A percentile compares a stretch with the other conserved stretches of the same genome.
Conservation (phyloP, 2,113 vertebrate genomes). For the Copsychus sechellarum region DNA sequence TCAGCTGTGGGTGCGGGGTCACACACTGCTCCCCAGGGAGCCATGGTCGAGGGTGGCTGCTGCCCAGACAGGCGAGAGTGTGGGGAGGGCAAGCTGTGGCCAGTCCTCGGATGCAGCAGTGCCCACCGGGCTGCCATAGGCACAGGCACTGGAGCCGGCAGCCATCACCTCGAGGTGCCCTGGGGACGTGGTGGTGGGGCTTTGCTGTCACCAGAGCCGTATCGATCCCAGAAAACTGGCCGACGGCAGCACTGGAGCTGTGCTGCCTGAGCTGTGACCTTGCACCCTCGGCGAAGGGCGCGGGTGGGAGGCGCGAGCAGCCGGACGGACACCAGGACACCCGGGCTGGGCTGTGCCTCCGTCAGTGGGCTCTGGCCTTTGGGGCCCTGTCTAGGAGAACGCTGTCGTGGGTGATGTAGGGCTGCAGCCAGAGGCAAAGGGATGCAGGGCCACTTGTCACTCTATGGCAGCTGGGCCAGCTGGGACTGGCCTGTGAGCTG, state of each 20-base stretch:
- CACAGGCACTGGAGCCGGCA: neutral
- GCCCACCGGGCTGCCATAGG: fast-evolving
- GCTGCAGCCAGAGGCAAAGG: neutral
- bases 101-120: fast-evolving
- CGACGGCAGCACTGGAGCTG: neutral
- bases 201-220: constrained; percentile 2
- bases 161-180: neutral
- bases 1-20: neutral
- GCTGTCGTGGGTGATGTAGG: fast-evolving
- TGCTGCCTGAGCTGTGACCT: constrained; percentile 43
- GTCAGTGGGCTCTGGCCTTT: neutral
- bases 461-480: fast-evolving
- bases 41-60: neutral
- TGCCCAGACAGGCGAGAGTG: fast-evolving
- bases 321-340: neutral
- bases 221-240: constrained; percentile 50
- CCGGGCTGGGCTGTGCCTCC: neutral
- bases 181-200: neutral
- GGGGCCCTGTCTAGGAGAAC: neutral
- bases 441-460: neutral
- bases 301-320: constrained; percentile 9
- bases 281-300: constrained; percentile 21
- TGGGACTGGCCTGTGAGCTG: neutral
- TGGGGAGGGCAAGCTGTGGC: neutral
- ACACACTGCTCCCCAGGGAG: neutral